Evolutionary conservation across 2,797 vertebrate genomes (phyloP).

Genomic region (Otus scops): DNA sequence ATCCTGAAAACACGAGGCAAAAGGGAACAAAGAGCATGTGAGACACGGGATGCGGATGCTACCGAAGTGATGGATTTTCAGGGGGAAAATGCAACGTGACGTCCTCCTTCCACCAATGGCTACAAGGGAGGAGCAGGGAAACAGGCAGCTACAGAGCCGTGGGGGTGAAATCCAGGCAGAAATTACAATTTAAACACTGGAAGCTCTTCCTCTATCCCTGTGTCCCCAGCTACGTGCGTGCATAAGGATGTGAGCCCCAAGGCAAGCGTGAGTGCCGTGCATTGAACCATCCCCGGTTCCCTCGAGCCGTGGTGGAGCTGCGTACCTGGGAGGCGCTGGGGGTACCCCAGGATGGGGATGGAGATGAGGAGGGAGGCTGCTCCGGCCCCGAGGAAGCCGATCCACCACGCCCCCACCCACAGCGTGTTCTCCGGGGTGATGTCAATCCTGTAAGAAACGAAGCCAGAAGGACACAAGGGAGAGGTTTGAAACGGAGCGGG

Average conservation of each 20-base stretch:
- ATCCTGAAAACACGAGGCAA: slow-evolving; percentile 72
- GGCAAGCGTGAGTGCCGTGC: accelerated
- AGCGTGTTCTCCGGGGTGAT: slow-evolving; percentile 87
- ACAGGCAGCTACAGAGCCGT: background rate
- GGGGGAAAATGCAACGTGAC: accelerated
- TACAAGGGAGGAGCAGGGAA: background rate
- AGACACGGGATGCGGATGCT: accelerated
- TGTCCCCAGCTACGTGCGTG: accelerated
- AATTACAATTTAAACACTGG: background rate
- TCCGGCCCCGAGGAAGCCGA: slow-evolving; percentile 89
- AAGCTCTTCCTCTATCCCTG: background rate
- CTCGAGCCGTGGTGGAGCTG: accelerated
- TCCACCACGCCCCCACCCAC: slow-evolving; percentile 98
- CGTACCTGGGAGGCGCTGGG: slow-evolving; percentile 89
- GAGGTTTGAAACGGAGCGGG: background rate
- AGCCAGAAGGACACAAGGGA: background rate
- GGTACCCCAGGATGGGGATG: slow-evolving; percentile 90
- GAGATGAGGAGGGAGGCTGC: slow-evolving; percentile 83
- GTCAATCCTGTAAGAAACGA: slow-evolving; percentile 73
- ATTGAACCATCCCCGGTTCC: background rate
- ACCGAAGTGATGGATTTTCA: accelerated
- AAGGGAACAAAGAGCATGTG: accelerated
- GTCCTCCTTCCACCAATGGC: background rate
- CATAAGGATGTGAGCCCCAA: background rate
- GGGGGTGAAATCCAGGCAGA: background rate